phyloP scores from a whole-genome alignment of 2,113 vertebrate genomes.

The Pelusios castaneus region DNA sequence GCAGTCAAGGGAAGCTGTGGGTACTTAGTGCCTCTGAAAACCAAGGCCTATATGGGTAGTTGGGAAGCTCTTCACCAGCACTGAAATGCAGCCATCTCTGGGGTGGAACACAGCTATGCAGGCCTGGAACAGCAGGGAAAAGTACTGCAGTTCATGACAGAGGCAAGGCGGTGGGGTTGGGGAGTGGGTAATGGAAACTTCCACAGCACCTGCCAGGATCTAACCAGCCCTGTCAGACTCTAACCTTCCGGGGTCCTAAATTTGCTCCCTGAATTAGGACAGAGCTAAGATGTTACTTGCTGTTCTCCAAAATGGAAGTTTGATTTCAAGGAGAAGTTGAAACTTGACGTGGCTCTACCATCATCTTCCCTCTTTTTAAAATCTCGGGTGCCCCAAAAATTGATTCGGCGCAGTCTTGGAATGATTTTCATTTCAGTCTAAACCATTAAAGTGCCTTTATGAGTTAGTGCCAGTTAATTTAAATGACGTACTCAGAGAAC shows the following conservation, averaged over 20 bases:
- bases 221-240: background rate
- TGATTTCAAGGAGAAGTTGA: background rate
- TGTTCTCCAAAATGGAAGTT: background rate
- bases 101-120: background rate
- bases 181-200: too few relatives aligned
- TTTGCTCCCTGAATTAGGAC: background rate
- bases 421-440: constrained; percentile 64
- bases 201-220: fast-evolving
- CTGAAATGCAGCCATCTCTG: fast-evolving
- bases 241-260: background rate
- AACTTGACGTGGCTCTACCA: background rate
- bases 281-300: background rate
- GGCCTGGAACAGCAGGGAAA: background rate
- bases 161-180: background rate
- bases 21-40: background rate
- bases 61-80: background rate
- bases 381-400: constrained; percentile 50
- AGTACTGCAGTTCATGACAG: background rate
- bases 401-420: constrained; percentile 18
- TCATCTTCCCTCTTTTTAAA: constrained; percentile 14
- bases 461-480: constrained; percentile 66
- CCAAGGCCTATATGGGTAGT: background rate
- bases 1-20: fast-evolving
- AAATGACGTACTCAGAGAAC: constrained; percentile 35
- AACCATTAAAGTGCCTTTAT: constrained; percentile 66